Evolutionary conservation across 2,113 vertebrate species (phyloP), one percentile per base, ranked within the genome.

Genomic region (Pelmatolapia mariae): DNA sequence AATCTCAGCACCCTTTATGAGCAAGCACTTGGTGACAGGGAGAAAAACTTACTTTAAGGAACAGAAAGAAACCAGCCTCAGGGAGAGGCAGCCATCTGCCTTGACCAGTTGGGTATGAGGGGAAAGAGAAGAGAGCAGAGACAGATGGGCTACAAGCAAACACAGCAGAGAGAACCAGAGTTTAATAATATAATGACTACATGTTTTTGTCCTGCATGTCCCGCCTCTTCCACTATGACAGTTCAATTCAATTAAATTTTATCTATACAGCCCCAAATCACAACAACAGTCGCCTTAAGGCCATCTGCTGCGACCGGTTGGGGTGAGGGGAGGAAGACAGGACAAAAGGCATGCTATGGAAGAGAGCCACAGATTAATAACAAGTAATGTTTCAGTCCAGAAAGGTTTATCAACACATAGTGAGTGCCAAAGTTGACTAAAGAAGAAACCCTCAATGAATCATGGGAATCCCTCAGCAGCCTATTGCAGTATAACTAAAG

Each of bases 341-440:
- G 54, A 57, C 0, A 57, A 57, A 57, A 57, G 12, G 12, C 54
- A 15, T 26, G 24, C 0, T 26, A 0, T 5, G 7, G 0, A 15
- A 57, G 53, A 53, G 19, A n/a, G 50, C 50, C 50, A 0, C 2
- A 53, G 52, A 57, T 57, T 57, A 57, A 57, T 57, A 57, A 57
- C 54, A 57, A 8, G 24, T 57, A 57, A 57, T 26, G 24, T 26
- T 57, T 57, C 54, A 26, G 8, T 57, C 12, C 54, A 57, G 52
- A 54, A 0, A 54, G 12, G 54, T 57, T 57, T 57, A 57, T 57
- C 15, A 56, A 56, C 0, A 26, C 1, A 56, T 56, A 56, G 11
- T 56, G 22, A 56, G 54, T 7, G 0, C 2, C 6, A 56, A 56
- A 0, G 4, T 2, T 5, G 22, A 56, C 22, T 56, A 13, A 56